phyloP scores from a whole-genome alignment of 2,113 vertebrate species.

The Carlito syrichta region DNA sequence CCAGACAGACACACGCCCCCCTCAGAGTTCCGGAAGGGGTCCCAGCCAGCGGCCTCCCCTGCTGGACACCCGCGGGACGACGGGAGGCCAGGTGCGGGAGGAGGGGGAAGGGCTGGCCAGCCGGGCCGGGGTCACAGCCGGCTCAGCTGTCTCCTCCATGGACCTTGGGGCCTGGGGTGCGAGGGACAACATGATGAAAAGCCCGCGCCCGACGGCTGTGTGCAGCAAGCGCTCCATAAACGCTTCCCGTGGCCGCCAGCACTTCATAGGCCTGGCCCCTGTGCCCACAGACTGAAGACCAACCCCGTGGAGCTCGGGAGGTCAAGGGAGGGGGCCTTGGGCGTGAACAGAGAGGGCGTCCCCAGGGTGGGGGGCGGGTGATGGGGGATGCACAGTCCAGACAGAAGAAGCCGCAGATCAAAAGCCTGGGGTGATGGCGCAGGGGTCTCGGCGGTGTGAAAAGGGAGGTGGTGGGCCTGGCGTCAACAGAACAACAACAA shows the following conservation, averaged over 20 bases:
- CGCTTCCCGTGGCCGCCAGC: neutral
- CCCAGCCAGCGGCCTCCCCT: neutral
- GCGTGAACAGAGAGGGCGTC: neutral
- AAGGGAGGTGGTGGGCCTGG: neutral
- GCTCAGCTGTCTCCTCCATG: neutral
- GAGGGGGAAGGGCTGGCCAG: neutral
- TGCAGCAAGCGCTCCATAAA: neutral
- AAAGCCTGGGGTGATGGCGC: neutral
- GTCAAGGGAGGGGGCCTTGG: too few species aligned
- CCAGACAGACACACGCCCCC: neutral
- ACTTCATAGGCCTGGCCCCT: neutral
- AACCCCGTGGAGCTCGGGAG: too few species aligned
- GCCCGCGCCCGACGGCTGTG: too few species aligned
- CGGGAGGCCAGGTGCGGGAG: neutral
- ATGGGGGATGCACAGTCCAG: neutral
- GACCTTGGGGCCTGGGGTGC: too few species aligned
- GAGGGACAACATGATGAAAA: too few species aligned
- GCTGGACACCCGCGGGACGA: neutral
- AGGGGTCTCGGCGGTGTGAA: neutral
- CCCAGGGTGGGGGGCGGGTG: neutral
- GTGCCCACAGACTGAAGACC: neutral
- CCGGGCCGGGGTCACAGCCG: neutral
- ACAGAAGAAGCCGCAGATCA: neutral
- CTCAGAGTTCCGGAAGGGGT: too few species aligned
- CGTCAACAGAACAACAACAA: rapidly evolving